phyloP scores from a whole-genome alignment of 2,797 vertebrate genomes.

The Rhadinocentrus ornatus region DNA sequence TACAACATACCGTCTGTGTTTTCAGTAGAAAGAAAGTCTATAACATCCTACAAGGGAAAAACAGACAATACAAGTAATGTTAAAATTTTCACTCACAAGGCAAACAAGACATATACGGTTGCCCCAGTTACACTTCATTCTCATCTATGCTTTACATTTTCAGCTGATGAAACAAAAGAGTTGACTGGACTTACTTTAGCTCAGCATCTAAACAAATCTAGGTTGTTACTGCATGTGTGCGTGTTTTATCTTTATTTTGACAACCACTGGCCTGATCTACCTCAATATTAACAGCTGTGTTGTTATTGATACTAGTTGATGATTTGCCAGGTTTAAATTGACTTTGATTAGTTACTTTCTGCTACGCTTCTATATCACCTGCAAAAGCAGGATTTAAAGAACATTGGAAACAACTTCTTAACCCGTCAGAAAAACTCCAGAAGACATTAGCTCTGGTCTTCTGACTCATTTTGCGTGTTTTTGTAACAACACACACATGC shows the following conservation, averaged over 20 bases:
- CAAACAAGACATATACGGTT: conserved; percentile 2
- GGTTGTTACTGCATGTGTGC: too few species aligned
- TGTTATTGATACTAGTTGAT: too few species aligned
- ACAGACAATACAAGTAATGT: background rate
- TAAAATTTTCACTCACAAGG: background rate
- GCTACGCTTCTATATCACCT: background rate
- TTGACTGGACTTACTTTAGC: background rate
- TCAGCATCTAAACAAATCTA: conserved; percentile 1
- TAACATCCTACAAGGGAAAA: conserved; percentile 83
- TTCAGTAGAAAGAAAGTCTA: conserved; percentile 79
- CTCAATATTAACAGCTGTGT: too few species aligned
- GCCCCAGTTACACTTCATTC: conserved; percentile 12
- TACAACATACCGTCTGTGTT: conserved; percentile 84
- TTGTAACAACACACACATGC: background rate
- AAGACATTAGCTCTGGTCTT: background rate
- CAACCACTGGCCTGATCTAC: too few species aligned
- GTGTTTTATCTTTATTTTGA: too few species aligned
- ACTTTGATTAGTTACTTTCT: background rate
- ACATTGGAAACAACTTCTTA: background rate
- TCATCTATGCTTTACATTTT: background rate
- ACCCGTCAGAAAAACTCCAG: background rate
- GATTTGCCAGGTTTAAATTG: background rate
- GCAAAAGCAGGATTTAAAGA: background rate
- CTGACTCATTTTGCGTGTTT: background rate
- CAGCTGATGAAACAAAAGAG: background rate